Evolutionary conservation across 2,113 vertebrate species (phyloP), one percentile per base, ranked within the genome.

Genomic region (Capreolus pygargus): DNA sequence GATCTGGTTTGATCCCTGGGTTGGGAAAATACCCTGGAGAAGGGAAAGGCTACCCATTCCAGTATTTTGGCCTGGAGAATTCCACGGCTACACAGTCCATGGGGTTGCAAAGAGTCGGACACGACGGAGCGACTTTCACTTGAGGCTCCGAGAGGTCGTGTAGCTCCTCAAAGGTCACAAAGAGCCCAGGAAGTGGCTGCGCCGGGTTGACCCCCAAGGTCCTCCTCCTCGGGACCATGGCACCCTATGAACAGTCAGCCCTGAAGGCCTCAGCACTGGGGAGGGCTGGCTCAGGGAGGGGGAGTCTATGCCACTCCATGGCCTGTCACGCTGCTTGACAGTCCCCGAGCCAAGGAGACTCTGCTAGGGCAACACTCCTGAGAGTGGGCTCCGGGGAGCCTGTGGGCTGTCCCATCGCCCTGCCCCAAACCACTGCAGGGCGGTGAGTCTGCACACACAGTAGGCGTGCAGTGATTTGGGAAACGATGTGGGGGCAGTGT

Each of bases 251-350:
- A 52, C 28, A 19, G 23, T 36, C 43, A 78, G 64, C 67, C 60
- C 7, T 1, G 45, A 15, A 0, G 1, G 50, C 16, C 50, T 86
- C 58, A 1, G 57, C 2, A 39, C 39, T 2, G 23, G 12, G 19
- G 5, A 5, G 45, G n/a, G 19, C 43, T 11, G 60, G 54, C 7
- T 28, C 11, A 3, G n/a, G n/a, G 27, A 43, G 25, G n/a, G 55
- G 67, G 39, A 61, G 60, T 39, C 78, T 58, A n/a, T 21, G 1
- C 50, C 7, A 28, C 28, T 7, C 21, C 43, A 4, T 0, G 89
- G 25, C 76, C 78, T 52, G 30, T 33, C n/a, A 23, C n/a, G 39
- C 57, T 54, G 45, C 33, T 17, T 19, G 55, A 33, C 5, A 12
- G 27, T n/a, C n/a, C 55, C 84, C 0, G 47, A 54, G 57, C 57